Evolutionary conservation across 2,797 vertebrate species (phyloP).

Genomic region (Ptychobarbus kaznakovi): DNA sequence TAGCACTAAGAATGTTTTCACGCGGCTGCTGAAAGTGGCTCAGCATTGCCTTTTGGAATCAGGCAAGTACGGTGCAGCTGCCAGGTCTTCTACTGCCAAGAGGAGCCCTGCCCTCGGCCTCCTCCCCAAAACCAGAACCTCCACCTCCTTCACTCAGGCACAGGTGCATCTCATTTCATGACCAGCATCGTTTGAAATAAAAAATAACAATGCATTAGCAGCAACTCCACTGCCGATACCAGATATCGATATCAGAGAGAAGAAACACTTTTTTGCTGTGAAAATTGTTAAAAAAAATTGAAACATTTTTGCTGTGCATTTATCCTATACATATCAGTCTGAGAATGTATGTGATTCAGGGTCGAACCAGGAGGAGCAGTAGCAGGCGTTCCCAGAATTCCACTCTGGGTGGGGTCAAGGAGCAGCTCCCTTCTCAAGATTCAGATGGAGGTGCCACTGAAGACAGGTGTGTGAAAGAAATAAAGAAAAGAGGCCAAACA

Average conservation of each 20-base stretch:
- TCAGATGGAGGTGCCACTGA: conserved; percentile 51
- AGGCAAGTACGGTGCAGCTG: conserved; percentile 45
- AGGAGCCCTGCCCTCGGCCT: conserved; percentile 49
- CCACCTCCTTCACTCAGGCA: conserved; percentile 62
- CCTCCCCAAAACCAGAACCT: conserved; percentile 53
- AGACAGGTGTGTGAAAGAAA: conserved; percentile 61
- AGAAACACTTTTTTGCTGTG: not conserved
- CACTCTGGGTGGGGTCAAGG: conserved; percentile 24
- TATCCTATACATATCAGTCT: not conserved
- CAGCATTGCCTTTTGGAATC: conserved; percentile 70
- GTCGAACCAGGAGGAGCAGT: conserved; percentile 66
- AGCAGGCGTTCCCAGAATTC: conserved; percentile 56
- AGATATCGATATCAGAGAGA: not conserved
- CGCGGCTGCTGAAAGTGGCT: conserved; percentile 68
- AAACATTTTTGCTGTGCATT: not conserved
- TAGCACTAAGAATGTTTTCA: conserved; percentile 65
- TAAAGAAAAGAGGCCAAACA: not conserved
- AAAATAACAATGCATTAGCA: not conserved
- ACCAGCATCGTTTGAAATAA: not conserved
- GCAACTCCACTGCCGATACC: not conserved
- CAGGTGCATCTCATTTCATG: conserved; percentile 63
- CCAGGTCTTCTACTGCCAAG: conserved; percentile 48
- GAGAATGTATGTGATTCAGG: conserved; percentile 34
- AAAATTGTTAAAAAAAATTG: too few relatives aligned
- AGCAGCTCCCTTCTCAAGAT: conserved; percentile 52